Evolutionary conservation across 2,797 vertebrate genomes (phyloP).

Genomic region (Catharus ustulatus): DNA sequence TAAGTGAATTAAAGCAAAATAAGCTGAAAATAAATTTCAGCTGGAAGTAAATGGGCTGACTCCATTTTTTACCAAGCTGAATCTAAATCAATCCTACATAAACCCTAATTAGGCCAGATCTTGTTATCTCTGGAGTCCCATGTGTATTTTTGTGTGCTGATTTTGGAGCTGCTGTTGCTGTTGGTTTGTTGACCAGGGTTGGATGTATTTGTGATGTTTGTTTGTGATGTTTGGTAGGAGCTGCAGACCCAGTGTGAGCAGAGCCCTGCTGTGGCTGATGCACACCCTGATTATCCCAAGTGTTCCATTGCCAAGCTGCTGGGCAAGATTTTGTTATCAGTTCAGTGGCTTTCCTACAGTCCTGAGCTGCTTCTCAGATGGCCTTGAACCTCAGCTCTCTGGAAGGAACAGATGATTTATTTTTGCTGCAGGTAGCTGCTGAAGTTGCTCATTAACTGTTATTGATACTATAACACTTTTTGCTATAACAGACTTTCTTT

Average conservation of each 20-base stretch:
- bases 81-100: not conserved
- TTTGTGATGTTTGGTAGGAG: not conserved
- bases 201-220: too few relatives aligned
- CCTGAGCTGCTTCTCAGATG: not conserved
- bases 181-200: not conserved
- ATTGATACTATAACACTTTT: conserved; percentile 20
- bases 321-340: not conserved
- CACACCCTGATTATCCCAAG: not conserved
- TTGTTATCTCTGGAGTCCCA: not conserved
- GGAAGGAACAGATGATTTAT: conserved; percentile 32
- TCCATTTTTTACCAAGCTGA: not conserved
- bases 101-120: not conserved
- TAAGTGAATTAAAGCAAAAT: not conserved
- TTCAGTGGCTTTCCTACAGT: not conserved
- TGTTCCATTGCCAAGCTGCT: not conserved
- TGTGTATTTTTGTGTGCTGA: fast-evolving
- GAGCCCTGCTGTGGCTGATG: not conserved
- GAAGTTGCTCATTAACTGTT: conserved; percentile 47
- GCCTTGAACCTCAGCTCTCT: not conserved
- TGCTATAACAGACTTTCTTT: conserved; percentile 12
- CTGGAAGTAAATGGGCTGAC: not conserved
- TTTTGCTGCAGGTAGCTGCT: conserved; percentile 23
- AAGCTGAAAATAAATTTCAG: not conserved
- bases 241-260: not conserved
- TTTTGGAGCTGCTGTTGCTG: not conserved